A percentile compares a stretch with the other conserved stretches of the same genome.
Evolutionary conservation across 2,888 invertebrate species (phyloP).

Genomic region (Lasioglossum morio): DNA sequence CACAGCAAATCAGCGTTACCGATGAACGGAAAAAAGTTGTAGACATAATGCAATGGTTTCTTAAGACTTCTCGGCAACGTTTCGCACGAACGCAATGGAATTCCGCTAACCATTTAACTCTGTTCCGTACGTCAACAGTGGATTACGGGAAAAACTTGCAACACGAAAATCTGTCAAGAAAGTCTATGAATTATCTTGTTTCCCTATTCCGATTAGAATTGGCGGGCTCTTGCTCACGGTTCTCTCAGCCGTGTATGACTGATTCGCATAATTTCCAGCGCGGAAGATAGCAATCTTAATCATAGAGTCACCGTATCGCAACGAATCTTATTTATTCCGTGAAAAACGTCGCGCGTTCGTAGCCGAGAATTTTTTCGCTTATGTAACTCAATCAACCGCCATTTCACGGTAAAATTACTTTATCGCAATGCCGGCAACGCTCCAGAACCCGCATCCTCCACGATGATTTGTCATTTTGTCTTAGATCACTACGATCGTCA

Average conservation of each 20-base stretch:
- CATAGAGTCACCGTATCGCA: slow-evolving; percentile 37
- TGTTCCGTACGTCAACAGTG: neutral
- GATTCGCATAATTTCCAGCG: slow-evolving; percentile 30
- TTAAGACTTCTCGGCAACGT: neutral
- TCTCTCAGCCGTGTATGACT: slow-evolving; percentile 24
- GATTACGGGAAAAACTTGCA: neutral
- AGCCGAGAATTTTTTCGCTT: slow-evolving; percentile 29
- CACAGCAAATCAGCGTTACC: slow-evolving; percentile 12
- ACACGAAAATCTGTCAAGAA: neutral
- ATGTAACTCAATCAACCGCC: slow-evolving; percentile 34
- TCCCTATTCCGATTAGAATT: slow-evolving; percentile 10
- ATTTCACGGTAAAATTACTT: slow-evolving; percentile 21
- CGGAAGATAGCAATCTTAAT: slow-evolving; percentile 55
- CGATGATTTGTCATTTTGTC: slow-evolving; percentile 28
- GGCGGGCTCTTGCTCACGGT: slow-evolving; percentile 18
- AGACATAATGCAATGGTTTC: neutral
- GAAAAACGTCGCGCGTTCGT: slow-evolving; percentile 24
- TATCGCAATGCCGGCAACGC: neutral
- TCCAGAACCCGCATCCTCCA: neutral
- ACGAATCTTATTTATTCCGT: slow-evolving; percentile 38
- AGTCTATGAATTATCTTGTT: slow-evolving; percentile 25
- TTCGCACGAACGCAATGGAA: neutral
- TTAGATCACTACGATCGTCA: neutral
- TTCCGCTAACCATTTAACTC: neutral
- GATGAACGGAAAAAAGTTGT: neutral